phyloP scores from a whole-genome alignment of 2,888 invertebrate species.

The Stramonita haemastoma region DNA sequence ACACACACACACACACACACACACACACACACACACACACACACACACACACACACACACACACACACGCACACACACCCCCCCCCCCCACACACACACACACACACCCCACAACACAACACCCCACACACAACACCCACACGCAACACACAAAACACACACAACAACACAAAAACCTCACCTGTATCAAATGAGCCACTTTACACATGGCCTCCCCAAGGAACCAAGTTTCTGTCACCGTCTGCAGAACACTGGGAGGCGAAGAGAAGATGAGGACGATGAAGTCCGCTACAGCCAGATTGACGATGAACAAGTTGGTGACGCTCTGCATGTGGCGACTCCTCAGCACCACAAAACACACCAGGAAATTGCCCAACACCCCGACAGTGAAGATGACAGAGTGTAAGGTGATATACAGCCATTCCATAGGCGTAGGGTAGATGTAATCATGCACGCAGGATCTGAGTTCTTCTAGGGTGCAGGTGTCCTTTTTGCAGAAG shows the following conservation, averaged over 20 bases:
- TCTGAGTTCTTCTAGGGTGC: slow-evolving; percentile 37
- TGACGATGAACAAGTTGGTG: slow-evolving; percentile 95
- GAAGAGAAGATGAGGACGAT: slow-evolving; percentile 92
- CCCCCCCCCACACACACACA: too few species aligned
- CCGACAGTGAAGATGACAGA: slow-evolving; percentile 88
- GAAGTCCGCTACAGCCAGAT: slow-evolving; percentile 90
- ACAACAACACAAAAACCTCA: too few species aligned
- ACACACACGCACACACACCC: too few species aligned
- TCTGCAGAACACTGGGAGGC: slow-evolving; percentile 92
- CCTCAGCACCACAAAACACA: slow-evolving; percentile 91
- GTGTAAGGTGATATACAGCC: slow-evolving; percentile 88
- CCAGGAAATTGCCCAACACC: slow-evolving; percentile 89
- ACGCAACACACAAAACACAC: too few species aligned
- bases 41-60: too few species aligned
- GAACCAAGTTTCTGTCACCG: slow-evolving; percentile 96
- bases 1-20: too few species aligned
- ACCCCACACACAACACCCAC: too few species aligned
- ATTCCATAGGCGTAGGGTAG: slow-evolving; percentile 81
- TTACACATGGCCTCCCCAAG: slow-evolving; percentile 89
- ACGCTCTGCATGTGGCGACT: slow-evolving; percentile 94
- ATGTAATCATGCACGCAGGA: slow-evolving; percentile 60
- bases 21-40: too few species aligned
- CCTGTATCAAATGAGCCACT: slow-evolving; percentile 93
- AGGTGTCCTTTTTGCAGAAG: slow-evolving; percentile 42
- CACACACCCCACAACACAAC: too few species aligned